Conservation (phyloP, 2,113 vertebrate species). For the Triplophysa tibetana region DNA sequence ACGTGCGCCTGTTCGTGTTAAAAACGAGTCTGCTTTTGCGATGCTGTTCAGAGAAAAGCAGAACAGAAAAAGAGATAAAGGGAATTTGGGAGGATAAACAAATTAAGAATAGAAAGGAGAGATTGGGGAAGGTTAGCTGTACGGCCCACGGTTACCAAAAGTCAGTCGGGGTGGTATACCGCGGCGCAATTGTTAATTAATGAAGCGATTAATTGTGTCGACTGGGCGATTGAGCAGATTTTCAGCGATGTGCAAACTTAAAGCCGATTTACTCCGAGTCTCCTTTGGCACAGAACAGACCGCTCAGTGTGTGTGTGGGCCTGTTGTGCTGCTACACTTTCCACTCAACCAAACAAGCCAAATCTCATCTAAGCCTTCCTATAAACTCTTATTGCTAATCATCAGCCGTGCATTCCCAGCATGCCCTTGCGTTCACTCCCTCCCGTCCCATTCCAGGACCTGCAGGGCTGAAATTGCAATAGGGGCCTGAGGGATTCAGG, state of each 20-base stretch:
- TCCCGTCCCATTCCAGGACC: slow-evolving; percentile 31
- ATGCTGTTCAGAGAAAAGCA: slow-evolving; percentile 55
- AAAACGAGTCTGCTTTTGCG: slow-evolving; percentile 69
- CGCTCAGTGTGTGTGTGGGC: background rate
- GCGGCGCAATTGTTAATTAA: slow-evolving; percentile 40
- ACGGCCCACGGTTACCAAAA: slow-evolving; percentile 3
- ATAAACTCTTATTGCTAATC: slow-evolving; percentile 44
- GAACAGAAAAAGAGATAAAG: slow-evolving; percentile 35
- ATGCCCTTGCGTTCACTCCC: slow-evolving; percentile 23
- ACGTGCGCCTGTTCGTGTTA: background rate
- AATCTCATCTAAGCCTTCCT: slow-evolving; percentile 43
- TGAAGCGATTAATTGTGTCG: slow-evolving; percentile 45
- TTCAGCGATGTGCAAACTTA: slow-evolving; percentile 24
- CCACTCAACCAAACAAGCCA: slow-evolving; percentile 43
- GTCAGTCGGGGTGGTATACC: slow-evolving; percentile 22
- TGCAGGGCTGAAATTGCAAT: slow-evolving; percentile 68
- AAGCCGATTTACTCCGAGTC: slow-evolving; percentile 34
- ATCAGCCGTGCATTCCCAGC: slow-evolving; percentile 46
- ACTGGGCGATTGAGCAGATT: slow-evolving; percentile 29
- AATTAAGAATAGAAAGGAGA: slow-evolving; percentile 48
- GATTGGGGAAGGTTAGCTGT: slow-evolving; percentile 41
- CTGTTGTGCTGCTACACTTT: slow-evolving; percentile 6
- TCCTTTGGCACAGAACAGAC: background rate
- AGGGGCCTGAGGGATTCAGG: slow-evolving; percentile 70
- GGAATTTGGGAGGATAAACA: slow-evolving; percentile 48